These are phyloP conservation scores for Indri indri DNA, from an alignment of 2,113 vertebrate genomes.

Conservation along the genomic window DNA sequence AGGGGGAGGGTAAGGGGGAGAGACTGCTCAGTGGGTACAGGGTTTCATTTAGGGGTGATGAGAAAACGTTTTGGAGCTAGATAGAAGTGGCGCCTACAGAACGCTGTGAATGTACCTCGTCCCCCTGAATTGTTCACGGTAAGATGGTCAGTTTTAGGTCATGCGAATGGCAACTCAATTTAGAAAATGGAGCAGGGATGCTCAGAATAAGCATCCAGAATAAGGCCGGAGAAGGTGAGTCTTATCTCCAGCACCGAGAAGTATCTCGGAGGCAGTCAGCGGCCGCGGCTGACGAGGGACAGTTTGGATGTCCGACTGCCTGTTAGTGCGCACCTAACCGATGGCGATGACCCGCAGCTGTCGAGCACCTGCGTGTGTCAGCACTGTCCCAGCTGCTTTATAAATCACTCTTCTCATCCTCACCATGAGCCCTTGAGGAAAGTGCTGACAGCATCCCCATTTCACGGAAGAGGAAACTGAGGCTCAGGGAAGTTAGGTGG, in stretches of 20 bases:
- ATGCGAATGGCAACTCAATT: neutral
- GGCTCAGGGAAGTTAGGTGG: neutral
- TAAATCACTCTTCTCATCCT: neutral
- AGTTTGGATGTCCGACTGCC: neutral
- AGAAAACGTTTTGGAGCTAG: neutral
- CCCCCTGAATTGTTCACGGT: neutral
- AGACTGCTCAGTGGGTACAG: neutral
- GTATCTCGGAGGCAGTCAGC: neutral
- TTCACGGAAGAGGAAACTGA: neutral
- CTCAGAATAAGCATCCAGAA: neutral
- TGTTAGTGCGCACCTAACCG: neutral
- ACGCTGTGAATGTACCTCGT: neutral
- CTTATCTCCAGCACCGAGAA: neutral
- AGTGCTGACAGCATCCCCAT: neutral
- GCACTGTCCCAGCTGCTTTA: neutral
- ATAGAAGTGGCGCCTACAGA: neutral
- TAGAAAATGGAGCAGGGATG: neutral
- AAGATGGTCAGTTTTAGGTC: neutral
- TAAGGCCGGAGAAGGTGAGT: neutral
- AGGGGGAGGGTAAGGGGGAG: neutral
- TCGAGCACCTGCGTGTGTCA: neutral
- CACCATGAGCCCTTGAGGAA: neutral
- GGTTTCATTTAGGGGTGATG: neutral
- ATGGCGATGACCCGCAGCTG: accelerated
- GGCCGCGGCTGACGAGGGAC: too few species aligned